Base-by-base conservation (phyloP, 2,797 vertebrate genomes). In the Lithobates pipiens region DNA sequence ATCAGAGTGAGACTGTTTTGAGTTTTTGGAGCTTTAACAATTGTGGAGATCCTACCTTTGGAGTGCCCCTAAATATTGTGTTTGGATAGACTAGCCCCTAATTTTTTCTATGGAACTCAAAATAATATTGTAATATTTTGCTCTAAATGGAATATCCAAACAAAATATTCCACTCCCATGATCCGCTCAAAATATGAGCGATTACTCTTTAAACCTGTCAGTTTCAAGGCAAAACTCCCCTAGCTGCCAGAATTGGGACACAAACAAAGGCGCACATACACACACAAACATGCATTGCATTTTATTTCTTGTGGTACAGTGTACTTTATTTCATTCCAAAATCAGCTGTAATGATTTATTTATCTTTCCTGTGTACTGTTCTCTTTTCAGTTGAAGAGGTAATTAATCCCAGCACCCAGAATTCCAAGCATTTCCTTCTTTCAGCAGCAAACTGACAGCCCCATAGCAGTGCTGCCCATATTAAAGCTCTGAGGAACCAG, bases 401-500 rank as follows among this genome's bases (percentile, higher is more conserved):
- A 85, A 85, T 85, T 85, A 85, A 80, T 85, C 72, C 83, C 83
- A 85, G 76, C 39, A 65, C 77, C 70, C 71, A 75, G 61, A 73
- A 85, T 80, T 34, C 70, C 36, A 16, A 73, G 70, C 32, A 75
- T 85, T 85, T 85, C 69, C 54, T 74, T 69, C 71, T 71, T 63
- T 85, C 77, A 74, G 39, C 76, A 79, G 54, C 70, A 68, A 18
- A 80, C 39, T 75, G 77, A 85, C 83, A 75, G 18, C 71, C 13
- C 39, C 54, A 85, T 79, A 18, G 44, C 25, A 25, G 69, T 63
- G 54, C 77, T 74, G 23, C 70, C 83, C 77, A 74, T 39, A 75
- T 73, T 39, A 79, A 72, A 79, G 76, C 83, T 73, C 54, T 10
- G 73, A 68, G 57, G 63, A 25, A 65, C 54, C 39, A 57, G 23